Evolutionary conservation across 1,140 invertebrate genomes (phyloP), one percentile per base, ranked within the genome.

Genomic region (Dinoponera quadriceps): DNA sequence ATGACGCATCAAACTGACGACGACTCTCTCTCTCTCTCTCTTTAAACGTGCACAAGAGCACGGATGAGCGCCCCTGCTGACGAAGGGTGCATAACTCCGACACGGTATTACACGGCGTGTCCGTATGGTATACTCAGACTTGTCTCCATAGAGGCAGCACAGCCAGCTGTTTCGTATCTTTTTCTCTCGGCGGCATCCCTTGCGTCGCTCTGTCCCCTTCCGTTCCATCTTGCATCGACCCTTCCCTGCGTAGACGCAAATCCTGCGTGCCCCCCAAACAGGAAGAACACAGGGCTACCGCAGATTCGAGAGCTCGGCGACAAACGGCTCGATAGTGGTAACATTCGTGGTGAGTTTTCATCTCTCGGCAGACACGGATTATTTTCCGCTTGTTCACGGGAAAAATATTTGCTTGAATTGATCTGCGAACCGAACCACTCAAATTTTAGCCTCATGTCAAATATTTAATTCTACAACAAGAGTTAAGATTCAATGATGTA

Each of bases 131-230:
- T 66, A 92, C 89, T 87, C 83, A 89, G 88, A 84, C 86, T 89
- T 88, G 90, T 91, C 91, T 89, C 89, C 83, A 85, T 87, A 88
- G 82, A 90, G 88, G 82, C 62, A 71, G 83, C 87, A 90, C 92
- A 92, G 90, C 91, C 92, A 92, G 90, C 91, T 92, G 90, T 91
- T 89, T 90, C 83, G 72, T 89, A 84, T 91, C 89, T 88, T 88
- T 89, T 80, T 91, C 85, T 85, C 78, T 85, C 82, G 29, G 18
- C 73, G 25, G 27, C 88, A 85, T 87, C 82, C 86, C 88, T 83
- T 84, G 54, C 84, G 75, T 89, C 82, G 84, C 84, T 84, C 86
- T 90, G 63, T 86, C 84, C 85, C 82, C 83, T 84, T 87, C 77
- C 78, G 80, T 86, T 85, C 85, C 73, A 75, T 87, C 80, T 85